Base-by-base conservation (phyloP, 2,113 vertebrate genomes). In the Semicossyphus pulcher region DNA sequence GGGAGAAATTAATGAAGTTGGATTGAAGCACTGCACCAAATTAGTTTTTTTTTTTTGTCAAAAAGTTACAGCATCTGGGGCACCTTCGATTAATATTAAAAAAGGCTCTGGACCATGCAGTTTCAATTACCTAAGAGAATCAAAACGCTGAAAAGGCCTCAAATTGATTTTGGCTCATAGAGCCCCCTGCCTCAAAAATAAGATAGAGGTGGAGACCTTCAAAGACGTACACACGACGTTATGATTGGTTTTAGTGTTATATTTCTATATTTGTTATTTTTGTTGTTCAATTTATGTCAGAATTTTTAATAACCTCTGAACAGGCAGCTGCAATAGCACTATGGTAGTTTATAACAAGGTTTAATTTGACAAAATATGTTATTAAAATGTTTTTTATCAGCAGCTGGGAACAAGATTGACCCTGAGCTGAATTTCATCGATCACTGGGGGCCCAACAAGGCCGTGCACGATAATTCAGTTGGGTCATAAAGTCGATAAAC, bases 71-170 rank as follows among this genome's bases (percentile, higher is more conserved):
- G 68, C 67, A 78, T 83, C 67, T 56, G 54, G 83, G 78, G 63
- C 76, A 85, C 73, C 81, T 89, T 86, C 85, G 73, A 88, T 89
- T 84, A 82, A 86, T 86, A 89, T 88, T 83, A 89, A 89, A 90
- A 78, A 86, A 59, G 79, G 76, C 87, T 80, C 59, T 90, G 80
- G 84, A 92, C 82, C 90, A 86, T 90, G 88, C 86, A 91, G 80
- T 92, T 92, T 90, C 87, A 93, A 90, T 93, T 91, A 91, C 79
- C 76, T 78, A 86, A 83, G 72, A 85, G 80, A 88, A 89, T 85
- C 64, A 90, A 89, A 89, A 89, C 31, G 52, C 57, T 72, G 58
- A 83, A 88, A 87, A 85, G 59, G 62, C 77, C 68, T 85, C 20
- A 87, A 90, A 92, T 88, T 85, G 87, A 90, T 91, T 87, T 75